Evolutionary conservation across 2,888 invertebrate genomes (phyloP).

Genomic region (Chloroclystis v-ata): DNA sequence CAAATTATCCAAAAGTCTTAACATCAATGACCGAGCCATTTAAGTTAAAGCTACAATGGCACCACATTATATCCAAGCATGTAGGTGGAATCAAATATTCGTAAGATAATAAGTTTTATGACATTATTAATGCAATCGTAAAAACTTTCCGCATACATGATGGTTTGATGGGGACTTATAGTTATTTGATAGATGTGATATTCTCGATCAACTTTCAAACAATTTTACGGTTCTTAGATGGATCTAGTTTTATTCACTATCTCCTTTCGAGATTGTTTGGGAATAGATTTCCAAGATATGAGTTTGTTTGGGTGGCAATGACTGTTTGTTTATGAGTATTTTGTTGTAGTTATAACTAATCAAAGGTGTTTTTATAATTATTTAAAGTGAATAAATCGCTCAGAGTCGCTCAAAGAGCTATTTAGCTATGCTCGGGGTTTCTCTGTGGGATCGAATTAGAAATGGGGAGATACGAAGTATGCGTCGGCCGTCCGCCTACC

Average conservation of each 20-base stretch:
- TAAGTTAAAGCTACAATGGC: neutral
- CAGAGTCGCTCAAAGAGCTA: too few relatives aligned
- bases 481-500: too few relatives aligned
- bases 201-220: conserved; percentile 17
- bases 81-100: conserved; percentile 22
- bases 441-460: too few relatives aligned
- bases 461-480: too few relatives aligned
- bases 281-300: too few relatives aligned
- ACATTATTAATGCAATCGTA: conserved; percentile 29
- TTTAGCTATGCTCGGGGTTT: too few relatives aligned
- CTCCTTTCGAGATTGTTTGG: neutral
- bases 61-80: conserved; percentile 8
- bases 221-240: conserved; percentile 24
- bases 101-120: conserved; percentile 27
- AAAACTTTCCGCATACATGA: conserved; percentile 29
- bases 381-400: too few relatives aligned
- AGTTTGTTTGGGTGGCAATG: too few relatives aligned
- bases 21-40: neutral
- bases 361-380: too few relatives aligned
- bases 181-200: conserved; percentile 24
- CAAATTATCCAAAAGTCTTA: too few relatives aligned
- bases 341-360: too few relatives aligned
- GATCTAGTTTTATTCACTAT: conserved; percentile 10
- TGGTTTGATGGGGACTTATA: conserved; percentile 26
- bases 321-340: too few relatives aligned